phyloP scores from a whole-genome alignment of 2,888 invertebrate species.

The Ferrisia virgata region DNA sequence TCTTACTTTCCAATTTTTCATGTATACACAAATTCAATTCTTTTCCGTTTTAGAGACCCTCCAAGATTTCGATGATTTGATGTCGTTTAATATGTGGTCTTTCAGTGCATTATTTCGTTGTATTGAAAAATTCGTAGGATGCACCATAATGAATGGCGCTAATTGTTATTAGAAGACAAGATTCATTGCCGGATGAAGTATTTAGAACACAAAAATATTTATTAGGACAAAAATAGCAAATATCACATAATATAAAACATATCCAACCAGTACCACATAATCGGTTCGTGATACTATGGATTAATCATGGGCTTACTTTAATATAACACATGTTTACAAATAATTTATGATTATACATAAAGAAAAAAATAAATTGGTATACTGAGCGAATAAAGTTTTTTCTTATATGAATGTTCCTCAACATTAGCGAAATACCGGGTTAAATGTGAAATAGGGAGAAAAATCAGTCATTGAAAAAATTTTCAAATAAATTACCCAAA shows the following conservation, averaged over 20 bases:
- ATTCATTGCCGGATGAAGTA: too few relatives aligned
- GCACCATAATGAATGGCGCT: too few relatives aligned
- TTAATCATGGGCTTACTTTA: background rate
- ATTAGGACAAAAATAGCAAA: conserved; percentile 29
- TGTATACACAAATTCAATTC: too few relatives aligned
- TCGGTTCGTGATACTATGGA: background rate
- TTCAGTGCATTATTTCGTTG: too few relatives aligned
- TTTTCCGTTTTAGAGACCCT: too few relatives aligned
- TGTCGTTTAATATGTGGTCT: too few relatives aligned
- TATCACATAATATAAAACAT: conserved; percentile 21
- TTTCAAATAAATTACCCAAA: background rate
- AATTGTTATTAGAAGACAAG: too few relatives aligned
- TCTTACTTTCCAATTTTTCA: too few relatives aligned
- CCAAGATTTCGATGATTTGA: too few relatives aligned
- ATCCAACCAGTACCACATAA: background rate
- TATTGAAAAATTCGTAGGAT: too few relatives aligned
- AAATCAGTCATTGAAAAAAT: conserved; percentile 7
- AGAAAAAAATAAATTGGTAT: background rate
- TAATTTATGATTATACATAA: background rate
- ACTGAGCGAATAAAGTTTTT: background rate
- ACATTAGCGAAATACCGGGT: background rate
- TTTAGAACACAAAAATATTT: conserved; percentile 13
- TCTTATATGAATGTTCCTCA: background rate
- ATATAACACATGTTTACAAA: background rate
- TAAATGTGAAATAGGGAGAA: background rate